Evolutionary conservation across 2,113 vertebrate species (phyloP), one percentile per base, ranked within the genome.

Genomic region (Columbina picui): DNA sequence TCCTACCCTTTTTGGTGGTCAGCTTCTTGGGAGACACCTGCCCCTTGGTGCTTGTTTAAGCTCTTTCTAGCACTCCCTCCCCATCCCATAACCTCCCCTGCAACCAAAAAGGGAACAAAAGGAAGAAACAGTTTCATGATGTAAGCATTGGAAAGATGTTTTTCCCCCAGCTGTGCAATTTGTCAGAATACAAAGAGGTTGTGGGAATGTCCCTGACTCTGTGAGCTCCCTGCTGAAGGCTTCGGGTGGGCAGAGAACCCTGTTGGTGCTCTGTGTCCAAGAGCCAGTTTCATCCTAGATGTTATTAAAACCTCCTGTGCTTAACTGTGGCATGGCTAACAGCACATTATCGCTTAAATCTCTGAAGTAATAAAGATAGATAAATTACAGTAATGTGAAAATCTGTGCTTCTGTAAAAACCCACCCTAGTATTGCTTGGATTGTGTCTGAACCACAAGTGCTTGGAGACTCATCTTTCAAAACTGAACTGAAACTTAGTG

Each of bases 311-410:
- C 57, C 64, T 91, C 63, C 84, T 29, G 2, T 90, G 75, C 82
- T 67, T 91, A 89, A 57, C 67, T 43, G 84, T 47, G 84, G 84
- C 75, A 5, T 0, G 18, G 87, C 67, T 76, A 69, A 9, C 78
- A 22, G 87, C 84, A 65, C 79, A 73, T 12, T n/a, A 76, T 60
- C 3, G 2, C 91, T 83, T 83, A 83, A 91, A 79, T 34, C 95
- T 94, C 95, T 74, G 23, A 91, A 95, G 93, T 30, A 95, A 91
- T 96, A 96, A 94, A 75, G 89, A 36, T 2, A 76, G 84, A 80
- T 61, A 16, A 79, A 74, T 88, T 91, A 38, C 70, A 91, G 70
- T 20, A 41, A 67, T 76, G 89, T 43, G 93, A 61, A 36, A 67
- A 65, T 34, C 65, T 65, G 43, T 36, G 61, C 87, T 36, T 14